Evolutionary conservation across 1,140 invertebrate genomes (phyloP), one percentile per base, ranked within the genome.

Genomic region (Musca domestica): DNA sequence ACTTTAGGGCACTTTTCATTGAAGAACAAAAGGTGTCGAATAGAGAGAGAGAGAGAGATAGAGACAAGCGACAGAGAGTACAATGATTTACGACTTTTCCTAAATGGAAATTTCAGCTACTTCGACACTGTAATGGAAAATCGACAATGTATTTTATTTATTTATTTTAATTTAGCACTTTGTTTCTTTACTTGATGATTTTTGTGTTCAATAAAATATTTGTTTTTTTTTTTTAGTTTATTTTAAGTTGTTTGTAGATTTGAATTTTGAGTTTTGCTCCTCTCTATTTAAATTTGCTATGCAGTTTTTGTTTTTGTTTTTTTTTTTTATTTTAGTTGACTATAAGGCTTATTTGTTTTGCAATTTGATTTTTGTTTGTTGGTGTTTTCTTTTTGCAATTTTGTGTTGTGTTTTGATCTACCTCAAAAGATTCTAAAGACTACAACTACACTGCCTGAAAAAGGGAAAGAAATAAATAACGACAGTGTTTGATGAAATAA

Each of bases 381-480:
- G 48, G 17, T 51, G 20, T 22, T 51, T 51, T 51, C 4, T 12
- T 51, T n/a, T 51, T 1, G 17, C 7, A 51, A 51, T 41, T 5
- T 41, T 41, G 34, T 41, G 34, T 41, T 41, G 34, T 41, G 34
- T 41, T 41, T 5, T 41, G 34, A 41, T 41, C 34, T 41, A 41
- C 34, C 34, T 41, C 9, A 3, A 51, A 51, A 61, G 19, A 61
- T 41, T 41, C 56, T 61, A 61, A 61, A 34, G 56, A 27, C 56
- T 61, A 34, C 56, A 41, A 41, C 56, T 61, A 61, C 56, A 61
- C 56, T 34, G 56, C 56, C 56, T 61, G 25, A 34, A 58, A 61
- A 41, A 17, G 41, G 1, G 1, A 61, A 34, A 41, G 17, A 41
- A 41, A 41, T 2, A 41, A 41, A 41, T 30, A 30, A 30, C 27